Evolutionary conservation across 92 coral and sea anemone genomes (phyloP), one percentile per base, ranked within the genome.

Genomic region (Virgularia gustaviana): DNA sequence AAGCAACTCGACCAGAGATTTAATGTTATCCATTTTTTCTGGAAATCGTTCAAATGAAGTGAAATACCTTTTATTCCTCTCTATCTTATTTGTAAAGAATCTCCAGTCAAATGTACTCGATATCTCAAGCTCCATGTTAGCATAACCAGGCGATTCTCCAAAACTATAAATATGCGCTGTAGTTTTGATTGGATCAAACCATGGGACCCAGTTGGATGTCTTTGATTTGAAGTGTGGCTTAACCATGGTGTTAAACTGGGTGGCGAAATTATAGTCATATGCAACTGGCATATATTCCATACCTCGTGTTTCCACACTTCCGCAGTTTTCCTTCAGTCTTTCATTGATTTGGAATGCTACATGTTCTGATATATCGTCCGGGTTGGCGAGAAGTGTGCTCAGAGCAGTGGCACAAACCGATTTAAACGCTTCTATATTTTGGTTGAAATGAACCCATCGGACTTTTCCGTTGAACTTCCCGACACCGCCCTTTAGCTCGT

Each of bases 91-190:
- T 24, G 71, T 57, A 8, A 19, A 27, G 28, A 57, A 57, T 16
- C 18, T 57, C 64, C 64, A 57, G 24, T 57, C 64, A 27, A 57
- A 57, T 57, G 64, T 57, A 7, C 31, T 58, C 12, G 57, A 70
- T 71, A 79, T 13, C 30, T 36, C 23, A 0, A 71, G 37, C 55
- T 70, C 84, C 28, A 67, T 79, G 64, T 79, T 71, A 0, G 84
- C 84, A 71, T 79, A 79, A 10, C 84, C 79, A 1, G 73, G 64
- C 22, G 72, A 79, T 13, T 15, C 25, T 37, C 57, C 75, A 77
- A 65, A 77, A 37, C 53, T 27, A 36, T 77, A 65, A n/a, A 54
- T 20, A 32, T 77, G 57, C 2, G 66, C 27, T 15, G 74, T 18
- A 38, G 20, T 32, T 12, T 44, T 28, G 4, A 37, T 63, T 15